Conservation (phyloP, 1,140 invertebrate genomes). For the Euura saliciscinereae region DNA sequence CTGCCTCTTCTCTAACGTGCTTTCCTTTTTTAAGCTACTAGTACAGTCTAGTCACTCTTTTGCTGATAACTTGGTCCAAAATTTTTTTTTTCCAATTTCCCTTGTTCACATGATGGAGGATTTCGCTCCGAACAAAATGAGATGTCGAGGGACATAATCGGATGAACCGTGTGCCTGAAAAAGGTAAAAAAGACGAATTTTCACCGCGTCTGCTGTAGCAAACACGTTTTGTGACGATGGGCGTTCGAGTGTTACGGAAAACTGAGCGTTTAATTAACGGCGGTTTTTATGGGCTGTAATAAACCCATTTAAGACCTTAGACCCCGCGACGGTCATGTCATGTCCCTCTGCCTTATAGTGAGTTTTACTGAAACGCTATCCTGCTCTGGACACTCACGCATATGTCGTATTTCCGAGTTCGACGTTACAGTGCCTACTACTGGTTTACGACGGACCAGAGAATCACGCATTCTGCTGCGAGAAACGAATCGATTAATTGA, state of each 20-base stretch:
- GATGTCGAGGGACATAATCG: too few species aligned
- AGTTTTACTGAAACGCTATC: not conserved
- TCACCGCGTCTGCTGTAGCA: too few species aligned
- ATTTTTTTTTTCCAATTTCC: too few species aligned
- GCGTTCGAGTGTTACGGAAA: not conserved
- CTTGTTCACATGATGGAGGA: too few species aligned
- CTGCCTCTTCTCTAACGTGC: too few species aligned
- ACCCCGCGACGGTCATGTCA: not conserved
- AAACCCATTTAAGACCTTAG: not conserved
- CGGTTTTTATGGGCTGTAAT: not conserved
- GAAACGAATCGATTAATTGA: not conserved
- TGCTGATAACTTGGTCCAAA: too few species aligned
- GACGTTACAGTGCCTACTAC: not conserved
- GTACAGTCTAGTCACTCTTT: too few species aligned
- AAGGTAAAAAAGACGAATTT: too few species aligned
- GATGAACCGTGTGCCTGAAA: too few species aligned
- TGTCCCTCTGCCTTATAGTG: not conserved
- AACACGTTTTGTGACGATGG: not conserved
- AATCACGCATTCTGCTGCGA: not conserved
- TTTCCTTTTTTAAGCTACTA: too few species aligned
- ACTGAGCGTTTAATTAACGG: not conserved
- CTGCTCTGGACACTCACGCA: not conserved
- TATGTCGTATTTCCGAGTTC: not conserved
- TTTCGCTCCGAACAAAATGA: too few species aligned
- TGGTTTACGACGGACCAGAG: not conserved